A percentile compares a stretch with the other conserved stretches of the same genome.
phyloP scores from a whole-genome alignment of 2,888 invertebrate species.

The Orthosia gothica region DNA sequence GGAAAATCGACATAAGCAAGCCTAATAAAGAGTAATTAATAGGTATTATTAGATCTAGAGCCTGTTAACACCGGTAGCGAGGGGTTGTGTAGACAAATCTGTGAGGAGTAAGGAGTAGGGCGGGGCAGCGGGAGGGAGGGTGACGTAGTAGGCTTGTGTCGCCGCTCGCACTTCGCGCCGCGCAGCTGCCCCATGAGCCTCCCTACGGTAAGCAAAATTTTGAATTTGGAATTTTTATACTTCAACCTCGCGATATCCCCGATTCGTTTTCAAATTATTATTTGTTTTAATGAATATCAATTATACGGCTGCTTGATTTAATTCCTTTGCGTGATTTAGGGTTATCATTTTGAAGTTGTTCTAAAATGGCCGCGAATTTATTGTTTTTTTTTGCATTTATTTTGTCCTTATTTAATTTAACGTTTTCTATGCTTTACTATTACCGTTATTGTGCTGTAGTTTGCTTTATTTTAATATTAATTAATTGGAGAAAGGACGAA shows the following conservation, averaged over 20 bases:
- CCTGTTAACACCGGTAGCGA: conserved; percentile 76
- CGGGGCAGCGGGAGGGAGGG: conserved; percentile 77
- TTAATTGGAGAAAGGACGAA: conserved; percentile 5
- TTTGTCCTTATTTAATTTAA: conserved; percentile 1
- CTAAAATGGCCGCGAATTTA: conserved; percentile 51
- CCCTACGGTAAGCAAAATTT: conserved; percentile 69
- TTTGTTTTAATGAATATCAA: conserved; percentile 60
- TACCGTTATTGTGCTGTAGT: not conserved
- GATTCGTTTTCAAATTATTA: conserved; percentile 53
- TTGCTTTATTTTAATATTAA: not conserved
- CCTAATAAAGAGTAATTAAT: conserved; percentile 64
- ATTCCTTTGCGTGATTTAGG: conserved; percentile 59
- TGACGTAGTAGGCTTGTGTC: conserved; percentile 79
- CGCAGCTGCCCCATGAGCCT: conserved; percentile 82
- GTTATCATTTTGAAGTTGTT: conserved; percentile 42
- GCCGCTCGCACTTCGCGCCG: conserved; percentile 81
- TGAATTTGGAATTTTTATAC: conserved; percentile 63
- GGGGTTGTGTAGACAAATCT: conserved; percentile 83
- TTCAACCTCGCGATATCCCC: conserved; percentile 64
- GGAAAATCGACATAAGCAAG: conserved; percentile 41
- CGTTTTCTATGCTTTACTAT: not conserved
- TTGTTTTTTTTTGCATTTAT: conserved; percentile 32
- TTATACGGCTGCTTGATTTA: conserved; percentile 56
- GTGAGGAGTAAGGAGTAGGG: conserved; percentile 77
- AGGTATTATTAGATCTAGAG: conserved; percentile 73